phyloP scores from a whole-genome alignment of 2,113 vertebrate genomes.

The Anas platyrhynchos region DNA sequence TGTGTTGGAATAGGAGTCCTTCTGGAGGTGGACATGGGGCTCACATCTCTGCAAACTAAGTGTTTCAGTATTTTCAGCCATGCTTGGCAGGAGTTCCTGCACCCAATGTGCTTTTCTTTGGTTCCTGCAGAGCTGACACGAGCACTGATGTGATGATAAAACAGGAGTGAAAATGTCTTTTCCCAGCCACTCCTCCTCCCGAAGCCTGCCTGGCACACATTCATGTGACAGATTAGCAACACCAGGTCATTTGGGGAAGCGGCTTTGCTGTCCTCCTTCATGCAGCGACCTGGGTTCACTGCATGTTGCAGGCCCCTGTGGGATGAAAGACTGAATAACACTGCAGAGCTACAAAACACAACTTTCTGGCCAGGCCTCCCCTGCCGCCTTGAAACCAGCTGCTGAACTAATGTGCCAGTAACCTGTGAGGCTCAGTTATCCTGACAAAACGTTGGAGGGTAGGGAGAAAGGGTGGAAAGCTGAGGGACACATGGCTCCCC shows the following conservation, averaged over 20 bases:
- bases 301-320: not conserved
- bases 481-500: not conserved
- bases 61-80: not conserved
- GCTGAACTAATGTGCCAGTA: not conserved
- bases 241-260: not conserved
- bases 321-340: not conserved
- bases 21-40: not conserved
- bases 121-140: not conserved
- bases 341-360: not conserved
- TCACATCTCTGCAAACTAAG: not conserved
- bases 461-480: not conserved
- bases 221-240: not conserved
- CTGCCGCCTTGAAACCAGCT: not conserved
- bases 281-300: not conserved
- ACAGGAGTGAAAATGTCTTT: not conserved
- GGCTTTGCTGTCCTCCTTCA: not conserved
- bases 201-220: not conserved
- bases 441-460: not conserved
- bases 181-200: not conserved
- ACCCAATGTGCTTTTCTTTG: not conserved
- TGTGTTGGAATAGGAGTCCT: not conserved
- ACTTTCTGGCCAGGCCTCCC: not conserved
- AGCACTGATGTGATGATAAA: not conserved
- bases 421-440: not conserved
- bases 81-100: not conserved